These are phyloP conservation scores for Rhea pennata DNA, from an alignment of 2,113 vertebrate genomes.

Conservation along the genomic window DNA sequence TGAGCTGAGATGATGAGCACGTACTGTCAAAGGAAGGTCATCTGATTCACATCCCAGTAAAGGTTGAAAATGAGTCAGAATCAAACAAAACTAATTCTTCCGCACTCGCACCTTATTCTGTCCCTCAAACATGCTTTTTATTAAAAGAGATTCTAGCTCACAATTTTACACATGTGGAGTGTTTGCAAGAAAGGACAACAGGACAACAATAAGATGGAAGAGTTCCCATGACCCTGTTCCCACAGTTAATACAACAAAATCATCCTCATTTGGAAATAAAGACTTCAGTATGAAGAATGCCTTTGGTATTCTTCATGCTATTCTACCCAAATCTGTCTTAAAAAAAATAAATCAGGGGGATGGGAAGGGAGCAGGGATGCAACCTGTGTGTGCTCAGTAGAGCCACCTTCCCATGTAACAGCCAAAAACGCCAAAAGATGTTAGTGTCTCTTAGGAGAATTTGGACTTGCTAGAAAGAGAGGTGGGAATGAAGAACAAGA, in stretches of 20 bases:
- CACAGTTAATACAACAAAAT: background rate
- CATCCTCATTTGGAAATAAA: background rate
- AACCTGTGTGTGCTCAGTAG: background rate
- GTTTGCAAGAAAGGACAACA: background rate
- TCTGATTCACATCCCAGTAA: slow-evolving; percentile 57
- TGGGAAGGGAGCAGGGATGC: background rate
- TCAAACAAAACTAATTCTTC: slow-evolving; percentile 43
- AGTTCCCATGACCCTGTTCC: background rate
- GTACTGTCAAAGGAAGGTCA: slow-evolving; percentile 43
- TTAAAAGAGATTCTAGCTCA: background rate
- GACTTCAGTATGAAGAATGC: background rate
- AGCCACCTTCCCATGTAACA: background rate
- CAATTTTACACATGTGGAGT: background rate
- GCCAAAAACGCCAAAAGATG: background rate
- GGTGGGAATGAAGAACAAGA: background rate
- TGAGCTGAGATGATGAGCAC: slow-evolving; percentile 25
- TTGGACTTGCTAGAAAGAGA: background rate
- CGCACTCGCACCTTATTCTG: background rate
- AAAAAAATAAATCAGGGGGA: background rate
- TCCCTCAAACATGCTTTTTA: background rate
- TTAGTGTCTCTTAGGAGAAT: background rate
- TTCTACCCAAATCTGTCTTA: background rate
- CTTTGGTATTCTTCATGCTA: background rate
- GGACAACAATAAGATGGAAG: background rate
- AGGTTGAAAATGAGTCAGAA: slow-evolving; percentile 61